Percentiles rank a stretch among this genome's conserved stretches.
These are phyloP conservation scores for Rhorus exstirpatorius DNA, from an alignment of 2,888 invertebrate species.

Conservation along the genomic window DNA sequence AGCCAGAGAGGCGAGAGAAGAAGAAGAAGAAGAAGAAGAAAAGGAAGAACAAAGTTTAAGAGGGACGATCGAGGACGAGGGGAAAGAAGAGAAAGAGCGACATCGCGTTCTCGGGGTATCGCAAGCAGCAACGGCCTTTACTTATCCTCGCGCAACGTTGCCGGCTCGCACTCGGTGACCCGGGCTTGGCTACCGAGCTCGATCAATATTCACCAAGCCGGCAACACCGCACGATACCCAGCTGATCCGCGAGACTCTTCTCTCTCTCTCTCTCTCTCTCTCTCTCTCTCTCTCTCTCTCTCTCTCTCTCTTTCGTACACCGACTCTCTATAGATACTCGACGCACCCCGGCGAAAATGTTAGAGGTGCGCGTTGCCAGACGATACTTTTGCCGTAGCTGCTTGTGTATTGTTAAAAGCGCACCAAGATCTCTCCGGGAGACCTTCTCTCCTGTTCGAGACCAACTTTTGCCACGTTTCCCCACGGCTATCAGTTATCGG, in stretches of 20 bases:
- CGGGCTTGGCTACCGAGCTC: constrained; percentile 71
- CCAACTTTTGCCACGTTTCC: constrained; percentile 1
- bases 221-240: constrained; percentile 79
- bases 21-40: constrained; percentile 25
- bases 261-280: constrained; percentile 16
- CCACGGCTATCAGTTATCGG: constrained; percentile 8
- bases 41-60: background rate
- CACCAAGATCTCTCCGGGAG: constrained; percentile 15
- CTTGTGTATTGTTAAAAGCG: constrained; percentile 5
- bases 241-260: constrained; percentile 77
- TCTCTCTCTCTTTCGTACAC: background rate
- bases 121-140: constrained; percentile 69
- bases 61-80: background rate
- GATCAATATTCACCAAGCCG: constrained; percentile 73
- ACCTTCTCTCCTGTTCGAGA: constrained; percentile 9
- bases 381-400: background rate
- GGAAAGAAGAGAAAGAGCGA: constrained; percentile 62
- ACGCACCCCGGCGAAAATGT: constrained; percentile 25
- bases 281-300: constrained; percentile 7
- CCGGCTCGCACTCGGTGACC: constrained; percentile 80
- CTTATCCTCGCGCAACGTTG: constrained; percentile 78
- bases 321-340: constrained; percentile 8
- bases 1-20: constrained; percentile 2
- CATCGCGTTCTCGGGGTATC: constrained; percentile 71
- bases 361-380: constrained; percentile 24